Percentiles rank a stretch among this genome's conserved stretches.
Evolutionary conservation across 2,113 vertebrate species (phyloP).

Genomic region (Todiramphus chloris): DNA sequence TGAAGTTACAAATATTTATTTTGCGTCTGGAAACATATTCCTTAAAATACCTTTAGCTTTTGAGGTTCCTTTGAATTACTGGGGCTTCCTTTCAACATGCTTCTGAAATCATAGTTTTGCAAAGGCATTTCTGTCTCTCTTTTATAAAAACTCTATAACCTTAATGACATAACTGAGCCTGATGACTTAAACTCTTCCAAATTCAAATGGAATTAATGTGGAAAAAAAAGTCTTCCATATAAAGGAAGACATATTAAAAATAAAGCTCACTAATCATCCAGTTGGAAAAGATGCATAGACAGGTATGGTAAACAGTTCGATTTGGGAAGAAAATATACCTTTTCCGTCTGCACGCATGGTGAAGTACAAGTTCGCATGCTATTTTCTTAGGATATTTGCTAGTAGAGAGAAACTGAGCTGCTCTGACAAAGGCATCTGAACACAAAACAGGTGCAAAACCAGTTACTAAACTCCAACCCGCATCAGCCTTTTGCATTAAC

Average conservation of each 20-base stretch:
- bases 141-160: background rate
- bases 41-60: background rate
- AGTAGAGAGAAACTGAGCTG: slow-evolving; percentile 11
- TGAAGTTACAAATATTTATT: background rate
- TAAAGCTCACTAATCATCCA: background rate
- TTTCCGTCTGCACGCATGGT: background rate
- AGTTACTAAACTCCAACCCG: background rate
- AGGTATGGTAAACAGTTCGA: background rate
- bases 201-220: background rate
- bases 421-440: background rate
- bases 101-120: background rate
- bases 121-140: background rate
- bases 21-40: background rate
- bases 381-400: slow-evolving; percentile 42
- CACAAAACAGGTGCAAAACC: background rate
- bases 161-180: background rate
- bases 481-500: background rate
- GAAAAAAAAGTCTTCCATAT: background rate
- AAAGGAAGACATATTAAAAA: background rate
- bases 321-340: background rate
- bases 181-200: background rate
- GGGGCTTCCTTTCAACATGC: background rate
- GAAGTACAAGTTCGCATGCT: background rate
- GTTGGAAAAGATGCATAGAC: background rate
- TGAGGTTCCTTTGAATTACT: background rate